A percentile compares a stretch with the other conserved stretches of the same genome.
Conservation (phyloP, 2,888 invertebrate genomes). For the Tetheella fluctuosa region DNA sequence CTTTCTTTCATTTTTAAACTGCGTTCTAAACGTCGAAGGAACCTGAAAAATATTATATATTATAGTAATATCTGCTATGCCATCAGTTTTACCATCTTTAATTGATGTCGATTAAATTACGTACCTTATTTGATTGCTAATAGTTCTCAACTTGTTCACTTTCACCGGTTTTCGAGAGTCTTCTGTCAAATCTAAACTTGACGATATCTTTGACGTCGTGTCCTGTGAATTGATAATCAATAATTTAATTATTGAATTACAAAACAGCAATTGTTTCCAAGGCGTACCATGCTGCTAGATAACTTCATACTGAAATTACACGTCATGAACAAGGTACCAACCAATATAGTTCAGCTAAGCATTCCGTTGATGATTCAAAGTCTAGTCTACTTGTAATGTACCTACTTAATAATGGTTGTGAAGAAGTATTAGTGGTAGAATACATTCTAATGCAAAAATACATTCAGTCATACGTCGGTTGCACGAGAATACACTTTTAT, state of each 20-base stretch:
- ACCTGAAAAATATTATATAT: constrained; percentile 71
- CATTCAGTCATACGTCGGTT: not conserved
- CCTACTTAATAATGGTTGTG: not conserved
- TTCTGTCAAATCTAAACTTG: constrained; percentile 82
- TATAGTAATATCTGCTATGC: not conserved
- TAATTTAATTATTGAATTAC: not conserved
- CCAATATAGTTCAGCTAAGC: not conserved
- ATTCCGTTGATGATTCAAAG: constrained; percentile 10
- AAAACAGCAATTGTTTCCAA: not conserved
- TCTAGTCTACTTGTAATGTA: constrained; percentile 9
- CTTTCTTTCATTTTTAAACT: constrained; percentile 88
- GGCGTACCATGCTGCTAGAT: constrained; percentile 1
- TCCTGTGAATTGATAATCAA: constrained; percentile 62
- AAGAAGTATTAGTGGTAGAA: constrained; percentile 11
- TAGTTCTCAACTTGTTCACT: constrained; percentile 87
- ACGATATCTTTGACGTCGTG: constrained; percentile 85
- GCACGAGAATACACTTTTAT: not conserved
- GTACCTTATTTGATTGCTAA: constrained; percentile 91
- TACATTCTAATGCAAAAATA: not conserved
- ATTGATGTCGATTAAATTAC: not conserved
- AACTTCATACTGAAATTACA: not conserved
- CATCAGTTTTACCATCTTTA: not conserved
- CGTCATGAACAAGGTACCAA: constrained; percentile 2
- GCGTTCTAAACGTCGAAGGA: constrained; percentile 88
- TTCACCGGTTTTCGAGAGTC: constrained; percentile 84